Evolutionary conservation across 2,113 vertebrate species (phyloP), one percentile per base, ranked within the genome.

Genomic region (Ictalurus furcatus): DNA sequence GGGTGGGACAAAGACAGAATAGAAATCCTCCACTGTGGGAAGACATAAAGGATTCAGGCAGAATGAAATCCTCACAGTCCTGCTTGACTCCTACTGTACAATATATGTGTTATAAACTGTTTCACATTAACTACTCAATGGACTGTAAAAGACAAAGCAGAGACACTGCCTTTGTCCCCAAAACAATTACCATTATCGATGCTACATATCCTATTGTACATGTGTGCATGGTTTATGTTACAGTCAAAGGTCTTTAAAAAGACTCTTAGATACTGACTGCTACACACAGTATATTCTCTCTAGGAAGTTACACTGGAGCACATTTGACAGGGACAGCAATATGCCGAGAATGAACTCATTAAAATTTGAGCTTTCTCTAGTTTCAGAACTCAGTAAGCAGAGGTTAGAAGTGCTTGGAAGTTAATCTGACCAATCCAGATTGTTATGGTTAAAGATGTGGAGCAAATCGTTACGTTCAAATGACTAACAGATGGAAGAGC

Each of bases 1-100:
- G 34, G 86, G 87, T 37, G n/a, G 82, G 61, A 88, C 61, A 88
- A 85, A 90, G 65, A 61, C 89, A 88, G 85, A 88, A 84, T 37
- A 85, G 76, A 88, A 90, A 76, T 3, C 17, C 76, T 85, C 56
- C 74, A 74, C 65, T 85, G 86, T 88, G 82, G 19, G 54, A 79
- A 69, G 76, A 65, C 28, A 69, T 40, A 23, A 28, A 61, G 63
- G 44, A 86, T 30, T 67, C 76, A 37, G 28, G 34, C 76, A 79
- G 17, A 78, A 71, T 65, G 40, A 54, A 74, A 65, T 63, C 80
- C 37, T 52, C 16, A 69, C 40, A 37, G 78, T 82, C 25, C 48
- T 88, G 63, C 25, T 37, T 82, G 78, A 83, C 63, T 88, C 44
- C 78, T 71, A 82, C 78, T 88, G 28, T 69, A 82, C 14, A 58